Conservation (phyloP, 2,113 vertebrate genomes). For the Azemiops feae region DNA sequence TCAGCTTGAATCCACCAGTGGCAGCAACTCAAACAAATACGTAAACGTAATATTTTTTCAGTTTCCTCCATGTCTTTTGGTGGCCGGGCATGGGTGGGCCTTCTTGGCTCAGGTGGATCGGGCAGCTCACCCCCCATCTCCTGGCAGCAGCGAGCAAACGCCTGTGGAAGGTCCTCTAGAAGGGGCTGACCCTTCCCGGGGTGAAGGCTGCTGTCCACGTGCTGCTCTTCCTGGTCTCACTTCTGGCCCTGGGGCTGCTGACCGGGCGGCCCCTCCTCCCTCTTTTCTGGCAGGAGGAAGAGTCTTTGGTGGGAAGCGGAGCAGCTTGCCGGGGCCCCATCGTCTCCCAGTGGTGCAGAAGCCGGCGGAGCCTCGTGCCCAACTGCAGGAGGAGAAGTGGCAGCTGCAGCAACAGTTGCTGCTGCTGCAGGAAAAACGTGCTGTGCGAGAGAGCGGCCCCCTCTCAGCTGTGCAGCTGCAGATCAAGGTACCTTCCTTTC, state of each 20-base stretch:
- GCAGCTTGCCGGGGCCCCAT: conserved; percentile 30
- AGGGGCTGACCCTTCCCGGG: background rate
- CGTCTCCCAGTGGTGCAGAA: conserved; percentile 63
- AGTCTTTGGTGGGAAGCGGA: conserved; percentile 56
- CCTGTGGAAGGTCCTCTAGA: background rate
- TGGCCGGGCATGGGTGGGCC: too few species aligned
- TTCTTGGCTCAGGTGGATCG: too few species aligned
- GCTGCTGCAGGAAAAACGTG: conserved; percentile 63
- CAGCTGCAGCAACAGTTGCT: conserved; percentile 69
- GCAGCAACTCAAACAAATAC: background rate
- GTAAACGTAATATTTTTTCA: background rate
- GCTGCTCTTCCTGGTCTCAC: too few species aligned
- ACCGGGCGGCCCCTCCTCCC: background rate
- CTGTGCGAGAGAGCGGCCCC: conserved; percentile 70
- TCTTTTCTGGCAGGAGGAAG: conserved; percentile 63
- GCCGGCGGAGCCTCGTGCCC: conserved; percentile 71
- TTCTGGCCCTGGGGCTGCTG: background rate
- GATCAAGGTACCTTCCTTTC: conserved; percentile 74
- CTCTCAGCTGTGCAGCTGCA: conserved; percentile 73
- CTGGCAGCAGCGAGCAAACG: background rate
- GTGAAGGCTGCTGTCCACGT: too few species aligned
- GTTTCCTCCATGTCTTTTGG: too few species aligned
- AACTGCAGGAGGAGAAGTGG: conserved; percentile 71
- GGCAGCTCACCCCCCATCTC: background rate
- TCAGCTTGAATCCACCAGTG: background rate